Conservation (phyloP, 2,888 invertebrate species). For the Diabrotica balteata region DNA sequence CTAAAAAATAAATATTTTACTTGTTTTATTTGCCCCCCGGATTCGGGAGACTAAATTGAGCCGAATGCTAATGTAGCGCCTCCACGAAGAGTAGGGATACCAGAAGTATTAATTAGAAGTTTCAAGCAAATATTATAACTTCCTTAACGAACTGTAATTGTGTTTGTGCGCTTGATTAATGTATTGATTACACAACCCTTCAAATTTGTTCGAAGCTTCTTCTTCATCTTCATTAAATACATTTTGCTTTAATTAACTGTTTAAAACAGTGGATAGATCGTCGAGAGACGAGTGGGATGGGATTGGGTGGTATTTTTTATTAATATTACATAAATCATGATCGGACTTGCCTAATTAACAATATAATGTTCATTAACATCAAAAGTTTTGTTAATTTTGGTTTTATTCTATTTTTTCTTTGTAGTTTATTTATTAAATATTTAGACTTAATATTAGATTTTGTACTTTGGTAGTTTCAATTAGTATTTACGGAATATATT, state of each 20-base stretch:
- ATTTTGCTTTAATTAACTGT: conserved; percentile 37
- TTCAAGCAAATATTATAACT: conserved; percentile 59
- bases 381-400: no score
- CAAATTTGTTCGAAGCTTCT: conserved; percentile 50
- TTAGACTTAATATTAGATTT: no score
- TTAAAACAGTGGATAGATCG: conserved; percentile 11
- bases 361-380: no score
- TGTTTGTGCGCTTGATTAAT: conserved; percentile 60
- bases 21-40: no score
- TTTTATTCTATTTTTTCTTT: no score
- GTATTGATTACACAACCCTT: conserved; percentile 59
- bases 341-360: no score
- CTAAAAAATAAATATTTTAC: no score
- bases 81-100: conserved; percentile 21
- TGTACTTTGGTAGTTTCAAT: no score
- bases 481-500: no score
- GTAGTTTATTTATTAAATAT: no score
- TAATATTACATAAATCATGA: neutral
- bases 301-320: neutral
- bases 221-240: conserved; percentile 43
- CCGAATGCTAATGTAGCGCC: conserved; percentile 51
- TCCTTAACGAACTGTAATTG: conserved; percentile 60
- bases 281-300: neutral
- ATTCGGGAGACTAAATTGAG: neutral
- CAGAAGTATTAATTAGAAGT: conserved; percentile 58